Conservation (phyloP, 2,113 vertebrate species). For the Holacanthus passer region DNA sequence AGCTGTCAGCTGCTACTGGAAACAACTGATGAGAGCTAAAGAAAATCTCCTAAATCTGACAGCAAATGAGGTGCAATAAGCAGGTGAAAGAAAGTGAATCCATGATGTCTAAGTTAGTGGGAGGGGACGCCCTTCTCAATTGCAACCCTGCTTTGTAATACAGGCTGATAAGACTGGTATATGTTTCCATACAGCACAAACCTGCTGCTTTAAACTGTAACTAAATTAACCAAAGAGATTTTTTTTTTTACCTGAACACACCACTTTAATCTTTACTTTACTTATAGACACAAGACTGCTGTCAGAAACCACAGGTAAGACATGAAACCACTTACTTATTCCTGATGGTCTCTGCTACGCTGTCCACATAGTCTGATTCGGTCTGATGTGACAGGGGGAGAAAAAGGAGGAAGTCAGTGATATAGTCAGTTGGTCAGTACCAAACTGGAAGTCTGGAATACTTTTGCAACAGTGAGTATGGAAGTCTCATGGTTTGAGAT, state of each 20-base stretch:
- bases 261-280: too few relatives aligned
- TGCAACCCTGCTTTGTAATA: not conserved
- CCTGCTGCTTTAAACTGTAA: not conserved
- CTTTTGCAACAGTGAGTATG: slow-evolving; percentile 2
- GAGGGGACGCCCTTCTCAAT: not conserved
- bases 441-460: not conserved
- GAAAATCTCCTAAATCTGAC: not conserved
- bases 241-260: not conserved
- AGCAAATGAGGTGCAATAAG: not conserved
- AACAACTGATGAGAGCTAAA: too few relatives aligned
- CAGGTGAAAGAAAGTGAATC: not conserved
- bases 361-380: slow-evolving; percentile 81
- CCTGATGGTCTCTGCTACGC: slow-evolving; percentile 82
- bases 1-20: too few relatives aligned
- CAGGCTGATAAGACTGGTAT: not conserved
- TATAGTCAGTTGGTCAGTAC: not conserved
- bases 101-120: not conserved
- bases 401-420: slow-evolving; percentile 16
- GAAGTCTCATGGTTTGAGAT: not conserved
- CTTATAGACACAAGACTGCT: not conserved
- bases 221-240: not conserved
- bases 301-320: not conserved
- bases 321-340: slow-evolving; percentile 84
- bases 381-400: slow-evolving; percentile 77
- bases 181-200: not conserved